Conservation (phyloP, 2,113 vertebrate species). For the Malurus melanocephalus region DNA sequence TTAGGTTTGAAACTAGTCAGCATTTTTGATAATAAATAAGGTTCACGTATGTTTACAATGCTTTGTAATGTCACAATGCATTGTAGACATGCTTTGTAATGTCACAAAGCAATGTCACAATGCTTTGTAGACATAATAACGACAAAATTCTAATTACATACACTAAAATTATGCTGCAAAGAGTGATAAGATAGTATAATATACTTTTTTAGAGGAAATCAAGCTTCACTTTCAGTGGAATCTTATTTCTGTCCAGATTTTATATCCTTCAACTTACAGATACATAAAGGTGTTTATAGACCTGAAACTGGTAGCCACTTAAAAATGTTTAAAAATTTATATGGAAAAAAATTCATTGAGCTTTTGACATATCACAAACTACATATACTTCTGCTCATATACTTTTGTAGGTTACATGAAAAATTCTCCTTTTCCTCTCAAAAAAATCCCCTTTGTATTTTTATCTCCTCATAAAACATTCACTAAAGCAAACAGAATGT, state of each 20-base stretch:
- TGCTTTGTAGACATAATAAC: constrained; percentile 42
- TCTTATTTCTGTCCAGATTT: neutral
- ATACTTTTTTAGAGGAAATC: neutral
- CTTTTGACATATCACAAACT: neutral
- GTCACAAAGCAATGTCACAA: neutral
- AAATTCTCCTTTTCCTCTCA: neutral
- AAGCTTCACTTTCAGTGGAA: neutral
- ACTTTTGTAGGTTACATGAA: constrained; percentile 1
- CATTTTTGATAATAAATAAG: constrained; percentile 43
- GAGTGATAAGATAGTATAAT: neutral
- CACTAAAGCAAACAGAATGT: constrained; percentile 21
- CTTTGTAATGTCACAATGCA: neutral
- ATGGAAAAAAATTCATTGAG: neutral
- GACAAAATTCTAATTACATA: neutral
- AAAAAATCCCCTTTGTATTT: constrained; percentile 6
- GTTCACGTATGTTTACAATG: neutral
- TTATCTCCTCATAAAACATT: constrained; percentile 33
- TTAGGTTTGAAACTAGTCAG: constrained; percentile 52
- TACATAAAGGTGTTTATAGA: neutral
- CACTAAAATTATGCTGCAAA: neutral
- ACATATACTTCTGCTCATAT: neutral
- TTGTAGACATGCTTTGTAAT: constrained; percentile 11
- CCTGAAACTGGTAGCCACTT: neutral
- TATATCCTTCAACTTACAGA: neutral
- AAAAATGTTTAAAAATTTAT: neutral